phyloP scores from a whole-genome alignment of 2,888 invertebrate genomes.

The Tanytarsus gracilentus region DNA sequence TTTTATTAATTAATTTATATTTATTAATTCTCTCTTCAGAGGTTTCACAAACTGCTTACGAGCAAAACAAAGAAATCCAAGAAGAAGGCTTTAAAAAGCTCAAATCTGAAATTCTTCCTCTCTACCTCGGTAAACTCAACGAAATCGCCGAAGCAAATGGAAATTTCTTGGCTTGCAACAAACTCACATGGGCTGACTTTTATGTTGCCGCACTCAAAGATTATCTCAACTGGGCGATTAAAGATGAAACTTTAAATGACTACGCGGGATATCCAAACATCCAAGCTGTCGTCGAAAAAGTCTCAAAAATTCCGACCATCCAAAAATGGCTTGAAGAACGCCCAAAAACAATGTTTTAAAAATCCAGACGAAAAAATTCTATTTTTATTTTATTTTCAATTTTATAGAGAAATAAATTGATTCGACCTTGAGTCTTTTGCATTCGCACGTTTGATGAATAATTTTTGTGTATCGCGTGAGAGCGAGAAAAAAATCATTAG shows the following conservation, averaged over 20 bases:
- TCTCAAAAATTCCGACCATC: slow-evolving; percentile 44
- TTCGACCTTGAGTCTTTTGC: too few species aligned
- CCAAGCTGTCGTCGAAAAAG: slow-evolving; percentile 43
- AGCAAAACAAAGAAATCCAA: slow-evolving; percentile 42
- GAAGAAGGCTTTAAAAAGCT: slow-evolving; percentile 39
- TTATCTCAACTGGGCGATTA: slow-evolving; percentile 44
- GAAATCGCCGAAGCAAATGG: slow-evolving; percentile 43
- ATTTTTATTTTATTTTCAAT: too few species aligned
- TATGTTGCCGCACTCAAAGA: slow-evolving; percentile 44
- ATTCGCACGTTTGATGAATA: too few species aligned
- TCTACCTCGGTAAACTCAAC: slow-evolving; percentile 44
- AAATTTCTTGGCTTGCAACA: slow-evolving; percentile 44
- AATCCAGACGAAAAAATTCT: too few species aligned
- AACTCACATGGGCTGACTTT: slow-evolving; percentile 50
- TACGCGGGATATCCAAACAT: slow-evolving; percentile 45
- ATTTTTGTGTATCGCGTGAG: too few species aligned
- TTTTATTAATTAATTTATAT: background rate
- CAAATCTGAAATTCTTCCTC: slow-evolving; percentile 43
- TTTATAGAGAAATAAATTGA: too few species aligned
- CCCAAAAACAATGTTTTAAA: slow-evolving; percentile 36
- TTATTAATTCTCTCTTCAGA: slow-evolving; percentile 33
- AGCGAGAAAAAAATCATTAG: too few species aligned
- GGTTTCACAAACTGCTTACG: slow-evolving; percentile 41
- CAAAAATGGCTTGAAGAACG: slow-evolving; percentile 49
- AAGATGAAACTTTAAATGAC: slow-evolving; percentile 37